These are phyloP conservation scores for Hipparchia semele DNA, from an alignment of 2,888 invertebrate genomes.

Conservation along the genomic window DNA sequence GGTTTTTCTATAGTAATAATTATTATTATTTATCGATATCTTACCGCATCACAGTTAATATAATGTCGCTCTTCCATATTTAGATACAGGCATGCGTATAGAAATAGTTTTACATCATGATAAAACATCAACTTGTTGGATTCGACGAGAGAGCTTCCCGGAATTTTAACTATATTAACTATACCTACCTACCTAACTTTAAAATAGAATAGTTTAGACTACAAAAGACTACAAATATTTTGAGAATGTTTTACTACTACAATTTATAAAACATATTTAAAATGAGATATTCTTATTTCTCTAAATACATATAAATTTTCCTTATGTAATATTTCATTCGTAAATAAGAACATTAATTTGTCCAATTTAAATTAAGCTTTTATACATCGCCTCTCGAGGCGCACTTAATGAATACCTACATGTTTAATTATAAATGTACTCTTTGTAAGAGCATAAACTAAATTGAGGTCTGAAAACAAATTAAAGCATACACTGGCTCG, in stretches of 20 bases:
- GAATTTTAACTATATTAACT: slow-evolving; percentile 15
- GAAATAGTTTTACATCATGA: slow-evolving; percentile 27
- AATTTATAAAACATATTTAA: slow-evolving; percentile 8
- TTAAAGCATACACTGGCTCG: neutral
- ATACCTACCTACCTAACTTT: too few relatives aligned
- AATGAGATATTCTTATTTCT: neutral
- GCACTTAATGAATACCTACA: slow-evolving; percentile 20
- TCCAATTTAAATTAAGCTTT: slow-evolving; percentile 24
- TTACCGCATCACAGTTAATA: slow-evolving; percentile 13
- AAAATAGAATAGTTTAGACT: neutral
- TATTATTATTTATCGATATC: slow-evolving; percentile 32
- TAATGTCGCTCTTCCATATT: slow-evolving; percentile 25
- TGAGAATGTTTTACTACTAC: neutral
- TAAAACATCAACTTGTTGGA: slow-evolving; percentile 26
- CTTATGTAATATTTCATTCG: slow-evolving; percentile 4
- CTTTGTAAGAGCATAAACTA: slow-evolving; percentile 11
- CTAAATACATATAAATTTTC: neutral
- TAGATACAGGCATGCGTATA: slow-evolving; percentile 18
- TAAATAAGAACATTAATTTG: slow-evolving; percentile 24
- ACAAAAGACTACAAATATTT: slow-evolving; percentile 23
- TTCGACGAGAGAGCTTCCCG: slow-evolving; percentile 21
- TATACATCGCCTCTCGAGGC: slow-evolving; percentile 2
- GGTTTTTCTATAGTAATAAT: slow-evolving; percentile 21
- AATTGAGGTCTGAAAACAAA: slow-evolving; percentile 17
- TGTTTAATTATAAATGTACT: slow-evolving; percentile 13